These are phyloP conservation scores for Agonopterix arenella DNA, from an alignment of 2,888 invertebrate species.

Conservation along the genomic window DNA sequence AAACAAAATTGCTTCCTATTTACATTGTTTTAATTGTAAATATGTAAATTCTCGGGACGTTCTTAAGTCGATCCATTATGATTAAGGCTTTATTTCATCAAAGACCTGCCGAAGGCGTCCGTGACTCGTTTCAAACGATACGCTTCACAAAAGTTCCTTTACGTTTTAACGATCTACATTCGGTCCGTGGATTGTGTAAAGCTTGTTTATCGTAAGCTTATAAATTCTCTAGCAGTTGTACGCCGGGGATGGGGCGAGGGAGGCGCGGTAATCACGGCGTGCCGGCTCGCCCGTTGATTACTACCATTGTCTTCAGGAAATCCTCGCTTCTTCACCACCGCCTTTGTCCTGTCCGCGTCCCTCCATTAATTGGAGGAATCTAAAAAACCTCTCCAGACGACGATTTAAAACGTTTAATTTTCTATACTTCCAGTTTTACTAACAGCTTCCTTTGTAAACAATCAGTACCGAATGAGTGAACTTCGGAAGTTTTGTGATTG, in stretches of 20 bases:
- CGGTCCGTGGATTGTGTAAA: constrained; percentile 8
- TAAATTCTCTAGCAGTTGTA: constrained; percentile 35
- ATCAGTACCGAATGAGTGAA: not conserved
- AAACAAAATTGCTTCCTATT: too few relatives aligned
- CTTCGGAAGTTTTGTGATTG: constrained; percentile 35
- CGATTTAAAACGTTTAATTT: constrained; percentile 21
- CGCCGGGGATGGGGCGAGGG: constrained; percentile 2
- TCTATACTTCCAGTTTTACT: constrained; percentile 1
- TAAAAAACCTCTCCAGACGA: constrained; percentile 1
- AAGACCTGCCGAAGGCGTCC: constrained; percentile 7
- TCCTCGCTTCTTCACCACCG: constrained; percentile 44
- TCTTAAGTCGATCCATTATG: constrained; percentile 3
- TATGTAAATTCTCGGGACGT: not conserved
- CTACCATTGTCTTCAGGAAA: constrained; percentile 56
- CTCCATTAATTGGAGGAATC: constrained; percentile 19
- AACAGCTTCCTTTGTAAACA: not conserved
- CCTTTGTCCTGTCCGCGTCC: constrained; percentile 42
- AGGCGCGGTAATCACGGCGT: constrained; percentile 37
- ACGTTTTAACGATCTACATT: constrained; percentile 4
- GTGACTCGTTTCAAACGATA: constrained; percentile 1
- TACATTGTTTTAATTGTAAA: too few relatives aligned
- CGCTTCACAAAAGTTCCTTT: constrained; percentile 1
- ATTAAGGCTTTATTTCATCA: constrained; percentile 6
- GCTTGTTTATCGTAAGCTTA: constrained; percentile 45
- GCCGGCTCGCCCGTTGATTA: constrained; percentile 45